Conservation (phyloP, 2,113 vertebrate genomes). For the Phaetusa simplex region DNA sequence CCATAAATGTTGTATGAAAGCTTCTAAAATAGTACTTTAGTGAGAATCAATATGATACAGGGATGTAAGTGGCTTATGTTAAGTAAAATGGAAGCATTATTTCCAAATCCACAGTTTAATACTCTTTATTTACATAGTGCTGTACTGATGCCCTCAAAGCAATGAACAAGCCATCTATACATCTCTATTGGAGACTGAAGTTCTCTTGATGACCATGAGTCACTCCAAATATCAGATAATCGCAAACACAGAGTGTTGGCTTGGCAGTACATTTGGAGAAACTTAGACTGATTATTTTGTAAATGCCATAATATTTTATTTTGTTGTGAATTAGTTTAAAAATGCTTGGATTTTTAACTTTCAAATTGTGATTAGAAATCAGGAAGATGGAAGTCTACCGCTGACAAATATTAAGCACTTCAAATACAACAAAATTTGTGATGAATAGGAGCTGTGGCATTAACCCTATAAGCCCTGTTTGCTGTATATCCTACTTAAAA, state of each 20-base stretch:
- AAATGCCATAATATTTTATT: not conserved
- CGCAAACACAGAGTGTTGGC: not conserved
- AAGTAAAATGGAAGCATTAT: not conserved
- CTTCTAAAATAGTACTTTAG: not conserved
- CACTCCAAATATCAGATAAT: not conserved
- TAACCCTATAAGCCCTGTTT: not conserved
- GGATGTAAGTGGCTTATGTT: not conserved
- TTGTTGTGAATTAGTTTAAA: not conserved
- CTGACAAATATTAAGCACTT: not conserved
- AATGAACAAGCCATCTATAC: fast-evolving
- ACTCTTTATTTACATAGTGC: not conserved
- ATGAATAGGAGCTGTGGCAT: not conserved
- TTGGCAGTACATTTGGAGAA: not conserved
- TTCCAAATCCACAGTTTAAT: not conserved
- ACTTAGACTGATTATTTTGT: not conserved
- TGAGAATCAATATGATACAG: not conserved
- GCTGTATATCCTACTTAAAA: not conserved
- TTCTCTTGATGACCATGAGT: not conserved
- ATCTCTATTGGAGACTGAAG: not conserved
- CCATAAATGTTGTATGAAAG: not conserved
- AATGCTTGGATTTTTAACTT: not conserved
- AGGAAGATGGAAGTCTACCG: not conserved
- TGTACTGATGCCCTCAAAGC: not conserved
- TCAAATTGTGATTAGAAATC: not conserved
- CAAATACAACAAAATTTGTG: not conserved